Evolutionary conservation across 1,140 invertebrate species (phyloP).

Genomic region (Stenopsyche tienmushanensis): DNA sequence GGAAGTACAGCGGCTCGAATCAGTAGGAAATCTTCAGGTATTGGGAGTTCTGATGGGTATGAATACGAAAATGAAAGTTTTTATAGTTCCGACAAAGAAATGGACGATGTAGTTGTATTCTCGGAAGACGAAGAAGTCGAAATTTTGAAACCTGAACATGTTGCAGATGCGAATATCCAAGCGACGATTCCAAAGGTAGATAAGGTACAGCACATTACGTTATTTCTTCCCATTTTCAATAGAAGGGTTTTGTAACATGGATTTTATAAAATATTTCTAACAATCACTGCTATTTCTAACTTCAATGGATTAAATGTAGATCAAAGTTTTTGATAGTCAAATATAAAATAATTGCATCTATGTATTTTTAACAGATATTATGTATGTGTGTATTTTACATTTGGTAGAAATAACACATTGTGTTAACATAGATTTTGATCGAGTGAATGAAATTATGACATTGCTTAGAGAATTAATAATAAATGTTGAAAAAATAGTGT

Average conservation of each 20-base stretch:
- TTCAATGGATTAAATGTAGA: slow-evolving; percentile 3
- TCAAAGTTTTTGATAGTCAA: neutral
- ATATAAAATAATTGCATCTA: neutral
- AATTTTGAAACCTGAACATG: slow-evolving; percentile 46
- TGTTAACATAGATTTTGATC: too few species aligned
- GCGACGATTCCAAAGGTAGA: neutral
- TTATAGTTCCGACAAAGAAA: slow-evolving; percentile 66
- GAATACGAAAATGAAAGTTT: slow-evolving; percentile 55
- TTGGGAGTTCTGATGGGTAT: slow-evolving; percentile 48
- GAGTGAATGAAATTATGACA: too few species aligned
- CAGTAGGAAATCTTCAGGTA: slow-evolving; percentile 43
- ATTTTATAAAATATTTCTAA: slow-evolving; percentile 4
- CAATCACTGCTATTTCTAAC: neutral
- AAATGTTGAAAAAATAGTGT: too few species aligned
- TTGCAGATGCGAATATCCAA: too few species aligned
- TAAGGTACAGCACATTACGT: slow-evolving; percentile 35
- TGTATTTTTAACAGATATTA: neutral
- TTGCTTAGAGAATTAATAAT: too few species aligned
- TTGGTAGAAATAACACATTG: too few species aligned
- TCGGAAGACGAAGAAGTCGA: slow-evolving; percentile 61
- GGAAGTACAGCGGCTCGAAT: slow-evolving; percentile 34
- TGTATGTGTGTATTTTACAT: neutral
- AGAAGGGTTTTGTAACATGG: slow-evolving; percentile 35
- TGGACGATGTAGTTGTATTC: slow-evolving; percentile 67
- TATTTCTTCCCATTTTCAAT: slow-evolving; percentile 3